Base-by-base conservation (phyloP, 2,888 invertebrate genomes). In the Agriopis aurantiaria region DNA sequence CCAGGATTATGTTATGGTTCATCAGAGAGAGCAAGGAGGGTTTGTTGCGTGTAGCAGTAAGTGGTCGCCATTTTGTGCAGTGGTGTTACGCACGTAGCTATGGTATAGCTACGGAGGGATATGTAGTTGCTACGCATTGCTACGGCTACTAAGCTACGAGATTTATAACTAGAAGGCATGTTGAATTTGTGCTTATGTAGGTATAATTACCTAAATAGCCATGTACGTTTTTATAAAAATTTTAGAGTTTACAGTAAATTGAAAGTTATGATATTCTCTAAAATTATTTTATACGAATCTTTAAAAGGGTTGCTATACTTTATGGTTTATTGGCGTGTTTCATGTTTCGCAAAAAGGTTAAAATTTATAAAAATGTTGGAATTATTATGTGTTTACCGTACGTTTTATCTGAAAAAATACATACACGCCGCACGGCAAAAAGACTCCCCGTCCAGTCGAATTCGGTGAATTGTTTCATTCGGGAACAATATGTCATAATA, bases 401-500 rank as follows among this genome's bases (percentile, higher is more conserved):
- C 17, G 9, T 56, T 57, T n/a, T 10, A 56, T 41, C 14, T 41
- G 41, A 57, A 43, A 57, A 17, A 43, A 8, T 8, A 43, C 6
- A 10, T 10, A 43, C 12, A 17, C 14, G 5, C 41, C 17, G 56
- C 10, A 14, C 45, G 55, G 40, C 23, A 52, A 59, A 58, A 64
- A n/a, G 41, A 7, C 53, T 55, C 49, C 49, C 52, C 57, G 68
- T 69, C 70, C 73, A 69, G 75, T 75, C 83, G 82, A 88, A 88
- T 85, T 82, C 79, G 77, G 79, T 82, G 82, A 80, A 84, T 84
- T 85, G 86, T 86, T 85, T 85, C 81, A 86, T 86, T 85, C 83
- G 83, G 72, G 85, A 90, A 92, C 92, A 92, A 92, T 92, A 87
- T 87, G 88, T 87, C 87, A 88, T 91, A 91, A 91, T 91, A 90